Evolutionary conservation across 2,113 vertebrate species (phyloP).

Genomic region (Cyanistes caeruleus): DNA sequence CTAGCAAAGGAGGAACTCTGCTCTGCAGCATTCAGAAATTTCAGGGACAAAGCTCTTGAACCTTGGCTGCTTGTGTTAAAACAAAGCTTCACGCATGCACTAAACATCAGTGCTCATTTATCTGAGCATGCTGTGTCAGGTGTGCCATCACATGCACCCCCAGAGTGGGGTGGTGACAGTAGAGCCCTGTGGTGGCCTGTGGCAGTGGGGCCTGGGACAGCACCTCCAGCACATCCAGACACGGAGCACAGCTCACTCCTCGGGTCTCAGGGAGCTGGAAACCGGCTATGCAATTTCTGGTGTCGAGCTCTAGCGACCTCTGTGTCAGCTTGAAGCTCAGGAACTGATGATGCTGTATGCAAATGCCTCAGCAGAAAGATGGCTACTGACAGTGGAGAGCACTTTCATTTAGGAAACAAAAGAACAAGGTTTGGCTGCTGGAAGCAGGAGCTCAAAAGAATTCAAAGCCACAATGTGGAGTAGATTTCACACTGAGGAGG

Average conservation of each 20-base stretch:
- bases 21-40: background rate
- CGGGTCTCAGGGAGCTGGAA: accelerated
- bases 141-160: accelerated
- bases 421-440: background rate
- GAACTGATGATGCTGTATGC: background rate
- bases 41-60: background rate
- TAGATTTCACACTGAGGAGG: background rate
- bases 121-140: background rate
- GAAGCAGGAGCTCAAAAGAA: background rate
- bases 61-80: background rate
- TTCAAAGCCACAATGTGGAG: background rate
- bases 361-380: background rate
- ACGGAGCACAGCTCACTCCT: background rate
- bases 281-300: accelerated
- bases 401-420: background rate
- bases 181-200: background rate
- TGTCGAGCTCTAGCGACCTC: accelerated
- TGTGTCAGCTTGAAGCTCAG: background rate
- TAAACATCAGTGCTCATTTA: background rate
- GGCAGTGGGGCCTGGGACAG: background rate
- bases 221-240: background rate
- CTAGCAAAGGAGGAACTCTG: background rate
- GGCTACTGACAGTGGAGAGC: background rate
- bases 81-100: accelerated
- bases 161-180: too few species aligned